phyloP scores from a whole-genome alignment of 2,113 vertebrate genomes.

The Ondatra zibethicus region DNA sequence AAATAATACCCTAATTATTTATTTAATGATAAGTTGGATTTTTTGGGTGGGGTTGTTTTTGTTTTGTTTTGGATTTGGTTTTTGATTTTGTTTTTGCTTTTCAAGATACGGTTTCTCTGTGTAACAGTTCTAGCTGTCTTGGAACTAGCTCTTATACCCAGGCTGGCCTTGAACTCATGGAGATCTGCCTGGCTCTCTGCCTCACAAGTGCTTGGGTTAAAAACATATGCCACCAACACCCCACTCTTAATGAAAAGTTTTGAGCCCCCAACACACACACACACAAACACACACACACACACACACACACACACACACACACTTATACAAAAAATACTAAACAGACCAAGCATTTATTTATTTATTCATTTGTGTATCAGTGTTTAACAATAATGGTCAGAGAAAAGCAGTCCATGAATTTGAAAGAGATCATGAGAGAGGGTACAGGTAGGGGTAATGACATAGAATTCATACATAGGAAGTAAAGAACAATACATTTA shows the following conservation, averaged over 20 bases:
- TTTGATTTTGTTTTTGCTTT: too few species aligned
- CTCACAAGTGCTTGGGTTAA: too few species aligned
- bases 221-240: too few species aligned
- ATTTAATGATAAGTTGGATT: not conserved
- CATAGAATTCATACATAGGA: not conserved
- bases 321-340: not conserved
- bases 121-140: too few species aligned
- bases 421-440: not conserved
- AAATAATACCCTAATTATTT: not conserved
- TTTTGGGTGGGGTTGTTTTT: too few species aligned
- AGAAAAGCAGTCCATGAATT: not conserved
- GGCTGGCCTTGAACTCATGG: too few species aligned
- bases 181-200: too few species aligned
- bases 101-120: too few species aligned
- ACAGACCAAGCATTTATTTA: not conserved
- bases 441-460: not conserved
- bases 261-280: not conserved
- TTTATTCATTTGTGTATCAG: not conserved
- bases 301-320: too few species aligned
- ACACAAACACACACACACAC: too few species aligned
- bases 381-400: not conserved
- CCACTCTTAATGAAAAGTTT: not conserved
- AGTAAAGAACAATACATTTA: not conserved
- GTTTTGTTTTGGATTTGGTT: too few species aligned
- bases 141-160: too few species aligned